Percentiles rank a stretch among this genome's conserved stretches.
These are phyloP conservation scores for Aphaenogaster floridana DNA, from an alignment of 1,140 invertebrate species.

Conservation along the genomic window DNA sequence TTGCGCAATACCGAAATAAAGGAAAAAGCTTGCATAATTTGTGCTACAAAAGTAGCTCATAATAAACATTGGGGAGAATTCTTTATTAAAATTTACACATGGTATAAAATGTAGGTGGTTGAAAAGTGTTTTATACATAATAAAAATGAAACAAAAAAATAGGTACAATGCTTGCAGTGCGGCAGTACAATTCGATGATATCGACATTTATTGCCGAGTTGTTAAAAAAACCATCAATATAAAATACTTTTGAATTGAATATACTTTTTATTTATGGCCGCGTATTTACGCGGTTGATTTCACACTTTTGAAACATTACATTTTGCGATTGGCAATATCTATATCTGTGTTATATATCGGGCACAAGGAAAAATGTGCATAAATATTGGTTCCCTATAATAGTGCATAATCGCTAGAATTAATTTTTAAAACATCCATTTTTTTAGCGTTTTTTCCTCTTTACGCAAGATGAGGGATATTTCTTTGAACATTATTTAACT, in stretches of 20 bases:
- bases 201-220: conserved; percentile 43
- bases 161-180: not conserved
- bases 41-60: not conserved
- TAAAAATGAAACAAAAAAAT: conserved; percentile 3
- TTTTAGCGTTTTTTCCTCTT: not conserved
- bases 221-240: conserved; percentile 33
- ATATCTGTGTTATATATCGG: not conserved
- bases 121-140: not conserved
- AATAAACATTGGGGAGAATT: not conserved
- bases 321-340: not conserved
- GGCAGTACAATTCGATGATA: not conserved
- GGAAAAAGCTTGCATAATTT: conserved; percentile 9
- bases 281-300: conserved; percentile 11
- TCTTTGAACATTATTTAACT: not conserved
- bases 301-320: conserved; percentile 8
- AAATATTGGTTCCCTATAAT: conserved; percentile 6
- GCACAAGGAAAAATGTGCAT: not conserved
- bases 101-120: not conserved
- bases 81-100: not conserved
- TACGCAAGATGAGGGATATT: not conserved
- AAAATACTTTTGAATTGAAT: conserved; percentile 41
- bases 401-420: not conserved
- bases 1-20: conserved; percentile 17
- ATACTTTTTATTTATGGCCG: conserved; percentile 25
- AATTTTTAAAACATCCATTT: not conserved